These are phyloP conservation scores for Pycnonotus jocosus DNA, from an alignment of 2,113 vertebrate species.

Conservation along the genomic window DNA sequence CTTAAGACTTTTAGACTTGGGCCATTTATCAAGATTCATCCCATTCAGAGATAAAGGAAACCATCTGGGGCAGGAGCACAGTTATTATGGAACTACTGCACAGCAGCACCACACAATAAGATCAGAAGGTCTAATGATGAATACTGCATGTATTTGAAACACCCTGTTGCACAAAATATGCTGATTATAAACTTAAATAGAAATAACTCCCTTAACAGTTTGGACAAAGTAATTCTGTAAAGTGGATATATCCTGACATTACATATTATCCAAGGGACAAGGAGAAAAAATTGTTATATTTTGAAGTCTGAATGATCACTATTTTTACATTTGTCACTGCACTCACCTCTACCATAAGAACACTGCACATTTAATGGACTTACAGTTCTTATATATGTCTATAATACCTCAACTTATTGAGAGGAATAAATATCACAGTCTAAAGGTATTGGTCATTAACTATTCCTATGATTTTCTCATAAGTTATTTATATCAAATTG, in stretches of 20 bases:
- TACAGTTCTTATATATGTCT: background rate
- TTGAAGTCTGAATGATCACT: background rate
- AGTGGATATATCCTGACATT: background rate
- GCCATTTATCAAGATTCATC: background rate
- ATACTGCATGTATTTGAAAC: accelerated
- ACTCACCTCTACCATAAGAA: background rate
- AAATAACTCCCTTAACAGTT: background rate
- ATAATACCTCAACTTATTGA: background rate
- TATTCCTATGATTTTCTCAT: background rate
- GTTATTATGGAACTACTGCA: background rate
- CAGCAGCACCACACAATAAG: background rate
- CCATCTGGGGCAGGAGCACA: background rate
- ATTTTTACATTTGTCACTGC: background rate
- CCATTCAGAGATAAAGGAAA: background rate
- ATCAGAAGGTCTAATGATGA: background rate
- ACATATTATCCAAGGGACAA: background rate
- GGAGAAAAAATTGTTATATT: background rate
- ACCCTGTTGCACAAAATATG: background rate
- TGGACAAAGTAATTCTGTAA: background rate
- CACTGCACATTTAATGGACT: background rate
- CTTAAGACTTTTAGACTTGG: background rate
- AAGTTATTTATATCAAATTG: background rate
- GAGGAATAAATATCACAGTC: background rate
- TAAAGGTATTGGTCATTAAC: background rate
- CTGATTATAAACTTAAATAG: background rate